Evolutionary conservation across 2,797 vertebrate species (phyloP), one percentile per base, ranked within the genome.

Genomic region (Enteromius viviparus): DNA sequence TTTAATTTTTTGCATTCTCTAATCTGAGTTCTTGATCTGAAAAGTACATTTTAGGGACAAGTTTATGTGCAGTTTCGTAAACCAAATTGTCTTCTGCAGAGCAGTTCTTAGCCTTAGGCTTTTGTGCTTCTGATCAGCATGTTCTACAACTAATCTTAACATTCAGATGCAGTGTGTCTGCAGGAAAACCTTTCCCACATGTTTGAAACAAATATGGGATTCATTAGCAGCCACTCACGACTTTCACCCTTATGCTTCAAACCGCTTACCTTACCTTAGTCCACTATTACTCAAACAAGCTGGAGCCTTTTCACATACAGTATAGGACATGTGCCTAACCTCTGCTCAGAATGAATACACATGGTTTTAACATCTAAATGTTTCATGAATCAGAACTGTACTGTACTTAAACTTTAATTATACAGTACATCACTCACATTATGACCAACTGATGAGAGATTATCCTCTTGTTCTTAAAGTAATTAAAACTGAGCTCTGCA

Each of bases 151-250:
- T 60, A 75, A 64, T 65, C 26, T 65, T 76, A 62, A 64, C 75
- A 83, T 21, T 80, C 60, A 71, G 65, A 85, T 66, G 74, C 74
- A 60, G n/a, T 78, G 53, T 45, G 55, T 83, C 72, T 3, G 5
- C 19, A 40, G 58, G 77, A 71, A 85, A 91, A 88, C 8, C 51
- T 87, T 89, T 88, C 60, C 88, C 82, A 87, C 78, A 89, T 86
- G 87, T 86, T 80, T 78, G 51, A 74, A 78, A 64, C 32, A 70
- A 81, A 84, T 71, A 77, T 74, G 53, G 64, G 47, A 87, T 88
- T 89, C 85, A 87, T 86, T 85, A 70, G 60, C 62, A 85, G 70
- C 75, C 80, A 69, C 85, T 84, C 58, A 21, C 69, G 84, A 76
- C 76, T 86, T 65, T 78, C 76, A 86, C 49, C 81, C 49, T 80